Conservation (phyloP, 2,888 invertebrate genomes). For the Blastobasis adustella region DNA sequence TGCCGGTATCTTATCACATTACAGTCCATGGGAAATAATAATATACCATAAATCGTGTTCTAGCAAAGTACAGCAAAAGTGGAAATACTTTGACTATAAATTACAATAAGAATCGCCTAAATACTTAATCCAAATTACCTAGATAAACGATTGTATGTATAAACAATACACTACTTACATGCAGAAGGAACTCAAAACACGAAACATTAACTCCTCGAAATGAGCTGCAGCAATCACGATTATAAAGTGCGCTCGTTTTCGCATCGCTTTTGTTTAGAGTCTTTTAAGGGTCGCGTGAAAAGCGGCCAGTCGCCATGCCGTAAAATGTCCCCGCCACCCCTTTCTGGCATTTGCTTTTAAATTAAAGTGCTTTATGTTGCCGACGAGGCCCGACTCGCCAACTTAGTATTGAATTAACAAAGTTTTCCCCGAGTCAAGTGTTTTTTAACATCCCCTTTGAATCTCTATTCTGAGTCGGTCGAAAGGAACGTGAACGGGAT, state of each 20-base stretch:
- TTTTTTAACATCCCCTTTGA: neutral
- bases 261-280: slow-evolving; percentile 20
- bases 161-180: too few relatives aligned
- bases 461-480: too few relatives aligned
- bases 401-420: slow-evolving; percentile 17
- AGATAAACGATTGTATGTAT: too few relatives aligned
- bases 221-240: slow-evolving; percentile 20
- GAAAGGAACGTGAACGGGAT: neutral
- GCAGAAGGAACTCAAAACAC: neutral
- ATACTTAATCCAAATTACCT: too few relatives aligned
- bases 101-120: too few relatives aligned
- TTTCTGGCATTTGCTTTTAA: slow-evolving; percentile 26
- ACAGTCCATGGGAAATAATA: too few relatives aligned
- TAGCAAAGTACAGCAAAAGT: too few relatives aligned
- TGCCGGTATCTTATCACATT: too few relatives aligned
- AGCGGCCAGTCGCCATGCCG: slow-evolving; percentile 15
- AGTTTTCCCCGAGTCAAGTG: slow-evolving; percentile 6
- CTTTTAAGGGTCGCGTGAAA: slow-evolving; percentile 21
- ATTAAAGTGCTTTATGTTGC: slow-evolving; percentile 27
- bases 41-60: too few relatives aligned
- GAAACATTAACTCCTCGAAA: slow-evolving; percentile 15
- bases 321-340: slow-evolving; percentile 16
- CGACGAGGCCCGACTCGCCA: slow-evolving; percentile 14
- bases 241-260: slow-evolving; percentile 19
- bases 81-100: too few relatives aligned